A percentile compares a stretch with the other conserved stretches of the same genome.
These are phyloP conservation scores for Corvus hawaiiensis DNA, from an alignment of 2,113 vertebrate species.

Conservation along the genomic window DNA sequence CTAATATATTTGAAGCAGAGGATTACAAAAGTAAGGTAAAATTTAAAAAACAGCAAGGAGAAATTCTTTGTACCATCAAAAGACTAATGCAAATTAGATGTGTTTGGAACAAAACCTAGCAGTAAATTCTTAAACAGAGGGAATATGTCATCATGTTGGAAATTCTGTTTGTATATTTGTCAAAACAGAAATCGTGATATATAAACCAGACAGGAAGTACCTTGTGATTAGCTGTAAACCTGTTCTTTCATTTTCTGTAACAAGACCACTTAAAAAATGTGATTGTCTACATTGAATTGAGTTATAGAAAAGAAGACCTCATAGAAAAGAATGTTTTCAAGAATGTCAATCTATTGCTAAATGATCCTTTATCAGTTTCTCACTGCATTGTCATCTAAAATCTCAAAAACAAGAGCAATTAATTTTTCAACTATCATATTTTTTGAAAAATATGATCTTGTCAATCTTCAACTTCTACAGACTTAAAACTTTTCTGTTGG, in stretches of 20 bases:
- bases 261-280: not conserved
- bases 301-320: not conserved
- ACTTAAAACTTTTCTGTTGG: not conserved
- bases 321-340: not conserved
- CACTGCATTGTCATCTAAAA: not conserved
- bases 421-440: not conserved
- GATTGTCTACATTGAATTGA: not conserved
- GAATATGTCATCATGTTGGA: not conserved
- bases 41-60: not conserved
- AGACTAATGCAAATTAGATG: not conserved
- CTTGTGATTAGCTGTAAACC: not conserved
- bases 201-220: not conserved
- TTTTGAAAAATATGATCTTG: not conserved
- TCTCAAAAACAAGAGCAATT: not conserved
- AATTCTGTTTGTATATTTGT: not conserved
- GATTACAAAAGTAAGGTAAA: not conserved
- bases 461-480: not conserved
- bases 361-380: not conserved
- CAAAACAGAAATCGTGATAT: not conserved
- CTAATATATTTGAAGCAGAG: not conserved
- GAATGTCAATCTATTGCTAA: not conserved
- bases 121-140: not conserved
- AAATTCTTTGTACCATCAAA: not conserved
- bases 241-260: not conserved
- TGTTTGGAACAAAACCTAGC: not conserved